Evolutionary conservation across 2,113 vertebrate genomes (phyloP), one percentile per base, ranked within the genome.

Genomic region (Heterotis niloticus): DNA sequence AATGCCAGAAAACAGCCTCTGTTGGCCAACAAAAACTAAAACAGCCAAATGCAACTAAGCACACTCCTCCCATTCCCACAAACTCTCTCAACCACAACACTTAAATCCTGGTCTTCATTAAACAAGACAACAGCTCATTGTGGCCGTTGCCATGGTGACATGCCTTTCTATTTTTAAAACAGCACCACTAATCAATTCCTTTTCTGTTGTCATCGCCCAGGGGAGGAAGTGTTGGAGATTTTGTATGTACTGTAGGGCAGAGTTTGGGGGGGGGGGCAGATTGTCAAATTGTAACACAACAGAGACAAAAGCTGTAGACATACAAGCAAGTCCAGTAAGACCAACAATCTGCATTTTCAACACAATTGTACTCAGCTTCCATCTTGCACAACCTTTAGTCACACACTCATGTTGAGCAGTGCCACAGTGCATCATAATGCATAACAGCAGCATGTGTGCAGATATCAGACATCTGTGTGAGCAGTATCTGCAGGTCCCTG

Each of bases 81-180:
- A 56, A 65, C 76, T 77, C 83, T 79, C 78, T 81, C 80, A 83
- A 80, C 82, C 77, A 84, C 82, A 83, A 88, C 84, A 86, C 85
- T 88, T 87, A 85, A 91, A 87, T 83, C 81, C 83, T 84, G 76
- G 86, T 90, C 88, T 90, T 93, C 88, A 92, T 90, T 92, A 90
- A 91, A 92, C 85, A 82, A 90, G 89, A 93, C 90, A 93, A 92
- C 92, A 91, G 90, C 88, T 92, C 91, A 91, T 92, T 92, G 89
- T 92, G 88, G 86, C 82, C 80, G 91, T 93, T 91, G 87, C 91
- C 85, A 92, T 92, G 91, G 92, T 90, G 91, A 93, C 90, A 78
- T 79, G 87, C 89, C 81, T 84, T 83, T 92, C 91, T 93, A 93
- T 92, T 93, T 93, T 93, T 92, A 92, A 74, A 91, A 90, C 89